phyloP scores from a whole-genome alignment of 2,888 invertebrate species.

The Strigamia crassipes region DNA sequence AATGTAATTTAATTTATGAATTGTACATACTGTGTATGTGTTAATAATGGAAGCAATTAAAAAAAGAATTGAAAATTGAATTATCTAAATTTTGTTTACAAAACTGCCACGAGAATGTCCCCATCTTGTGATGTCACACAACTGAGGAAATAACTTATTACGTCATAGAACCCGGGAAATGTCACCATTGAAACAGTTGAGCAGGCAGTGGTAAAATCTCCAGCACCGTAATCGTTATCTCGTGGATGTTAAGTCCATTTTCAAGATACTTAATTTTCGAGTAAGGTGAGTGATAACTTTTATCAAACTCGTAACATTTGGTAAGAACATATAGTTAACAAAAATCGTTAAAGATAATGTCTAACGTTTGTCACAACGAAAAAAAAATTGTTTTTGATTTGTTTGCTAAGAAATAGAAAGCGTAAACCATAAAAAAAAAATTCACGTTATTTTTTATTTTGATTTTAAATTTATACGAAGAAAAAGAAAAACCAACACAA shows the following conservation, averaged over 20 bases:
- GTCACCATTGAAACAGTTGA: too few species aligned
- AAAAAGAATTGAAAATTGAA: neutral
- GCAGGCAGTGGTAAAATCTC: too few species aligned
- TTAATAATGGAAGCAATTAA: neutral
- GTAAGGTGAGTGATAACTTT: neutral
- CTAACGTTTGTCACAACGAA: neutral
- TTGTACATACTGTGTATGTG: constrained; percentile 25
- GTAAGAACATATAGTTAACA: neutral
- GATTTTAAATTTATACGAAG: constrained; percentile 8
- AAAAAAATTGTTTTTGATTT: too few species aligned
- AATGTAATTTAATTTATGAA: constrained; percentile 1
- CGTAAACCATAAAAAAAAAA: neutral
- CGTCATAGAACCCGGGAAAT: too few species aligned
- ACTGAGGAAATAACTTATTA: too few species aligned
- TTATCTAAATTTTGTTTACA: neutral
- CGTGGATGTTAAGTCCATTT: too few species aligned
- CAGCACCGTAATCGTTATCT: too few species aligned
- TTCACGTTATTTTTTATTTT: constrained; percentile 5
- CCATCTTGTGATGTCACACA: too few species aligned
- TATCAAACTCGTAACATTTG: neutral
- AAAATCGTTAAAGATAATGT: neutral
- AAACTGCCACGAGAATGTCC: too few species aligned
- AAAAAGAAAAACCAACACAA: constrained; percentile 36
- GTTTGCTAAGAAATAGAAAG: too few species aligned
- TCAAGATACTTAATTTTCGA: too few species aligned